phyloP scores from a whole-genome alignment of 2,888 invertebrate genomes.

The Amphipyra berbera region DNA sequence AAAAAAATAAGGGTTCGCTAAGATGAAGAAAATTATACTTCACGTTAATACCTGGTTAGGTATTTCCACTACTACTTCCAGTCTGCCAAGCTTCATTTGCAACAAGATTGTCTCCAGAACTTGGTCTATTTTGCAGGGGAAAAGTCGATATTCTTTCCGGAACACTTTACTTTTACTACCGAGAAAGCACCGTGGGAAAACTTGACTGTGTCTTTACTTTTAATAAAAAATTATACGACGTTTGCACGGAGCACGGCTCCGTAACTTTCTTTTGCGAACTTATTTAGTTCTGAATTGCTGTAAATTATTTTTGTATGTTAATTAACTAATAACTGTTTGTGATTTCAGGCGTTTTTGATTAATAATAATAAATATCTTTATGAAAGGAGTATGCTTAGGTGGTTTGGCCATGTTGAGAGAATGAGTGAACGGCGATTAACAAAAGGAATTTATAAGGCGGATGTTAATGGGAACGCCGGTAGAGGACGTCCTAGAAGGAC shows the following conservation, averaged over 20 bases:
- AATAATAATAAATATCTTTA: too few species aligned
- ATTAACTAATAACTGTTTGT: constrained; percentile 21
- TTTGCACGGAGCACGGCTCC: constrained; percentile 18
- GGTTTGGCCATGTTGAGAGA: too few species aligned
- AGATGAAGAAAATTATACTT: too few species aligned
- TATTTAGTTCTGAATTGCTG: constrained; percentile 32
- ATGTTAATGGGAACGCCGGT: too few species aligned
- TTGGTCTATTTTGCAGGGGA: constrained; percentile 11
- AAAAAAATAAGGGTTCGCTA: too few species aligned
- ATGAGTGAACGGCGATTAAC: too few species aligned
- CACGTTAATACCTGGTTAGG: too few species aligned
- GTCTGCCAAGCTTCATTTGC: constrained; percentile 4
- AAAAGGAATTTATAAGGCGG: too few species aligned
- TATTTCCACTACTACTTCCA: too few species aligned
- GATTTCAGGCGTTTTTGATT: constrained; percentile 17
- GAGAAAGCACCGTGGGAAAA: constrained; percentile 47
- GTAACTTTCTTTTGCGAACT: constrained; percentile 48
- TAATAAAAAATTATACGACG: constrained; percentile 38
- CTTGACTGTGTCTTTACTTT: constrained; percentile 43
- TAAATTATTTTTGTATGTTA: constrained; percentile 4
- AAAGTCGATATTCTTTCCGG: constrained; percentile 26
- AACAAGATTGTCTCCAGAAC: constrained; percentile 27
- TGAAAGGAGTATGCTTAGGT: too few species aligned
- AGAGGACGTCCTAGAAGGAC: too few species aligned
- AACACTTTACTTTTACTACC: constrained; percentile 52